Base-by-base conservation (phyloP, 2,888 invertebrate genomes). In the Lasioglossum malachurum region DNA sequence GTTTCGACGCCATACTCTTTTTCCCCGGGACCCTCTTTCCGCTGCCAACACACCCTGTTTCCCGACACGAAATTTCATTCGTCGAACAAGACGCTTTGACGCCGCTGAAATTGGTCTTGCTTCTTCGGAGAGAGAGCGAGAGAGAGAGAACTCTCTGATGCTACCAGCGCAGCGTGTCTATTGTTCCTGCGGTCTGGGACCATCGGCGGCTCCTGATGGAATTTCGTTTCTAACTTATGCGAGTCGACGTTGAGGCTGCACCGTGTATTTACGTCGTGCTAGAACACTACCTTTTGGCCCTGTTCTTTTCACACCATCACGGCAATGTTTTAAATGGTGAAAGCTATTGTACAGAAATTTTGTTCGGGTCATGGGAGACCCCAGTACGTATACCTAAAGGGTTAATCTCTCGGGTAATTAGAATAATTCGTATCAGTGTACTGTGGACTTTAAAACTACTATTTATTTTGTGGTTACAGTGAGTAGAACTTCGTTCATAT, bases 161-260 rank as follows among this genome's bases (percentile, higher is more conserved):
- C 53, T 53, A 53, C 53, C 35, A 8, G 38, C 38, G 60, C 60
- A 7, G 27, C 14, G 60, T 64, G 60, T 64, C 60, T 64, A 64
- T 64, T 64, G 60, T 64, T 60, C 27, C 60, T 64, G 60, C 31
- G 53, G 60, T 74, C 69, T n/a, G 60, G 60, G 31, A 31, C 44
- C 53, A 23, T 53, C 41, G 31, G 27, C 31, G 60, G 60, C 31
- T 31, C 60, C 60, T 67, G 67, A 38, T 67, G 67, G 67, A 67
- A 67, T 67, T 67, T 67, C 35, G 31, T 31, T 67, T 31, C 35
- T 19, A 64, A 35, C 23, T 67, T 67, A 67, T 31, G 19, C 67
- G 31, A 67, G 67, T 31, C 67, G 35, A 67, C 60, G 53, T 53
- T 10, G 23, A 23, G 23, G 10, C 23, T n/a, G 23, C 49, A 49